phyloP scores from a whole-genome alignment of 2,113 vertebrate genomes.

The Pseudorectes ferrugineus region DNA sequence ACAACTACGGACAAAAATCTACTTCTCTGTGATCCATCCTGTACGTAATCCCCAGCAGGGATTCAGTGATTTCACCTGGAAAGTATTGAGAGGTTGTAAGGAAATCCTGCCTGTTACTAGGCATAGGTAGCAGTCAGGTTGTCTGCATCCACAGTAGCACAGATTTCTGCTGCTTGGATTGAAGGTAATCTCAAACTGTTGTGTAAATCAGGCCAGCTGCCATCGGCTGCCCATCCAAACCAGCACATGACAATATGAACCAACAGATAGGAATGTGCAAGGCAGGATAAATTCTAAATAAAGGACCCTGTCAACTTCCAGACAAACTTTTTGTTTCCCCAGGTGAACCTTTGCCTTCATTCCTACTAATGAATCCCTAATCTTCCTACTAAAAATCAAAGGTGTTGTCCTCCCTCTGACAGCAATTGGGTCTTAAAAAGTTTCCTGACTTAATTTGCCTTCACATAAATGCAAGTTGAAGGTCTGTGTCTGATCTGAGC shows the following conservation, averaged over 20 bases:
- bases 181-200: neutral
- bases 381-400: neutral
- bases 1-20: neutral
- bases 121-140: neutral
- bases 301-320: neutral
- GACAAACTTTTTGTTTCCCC: neutral
- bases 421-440: neutral
- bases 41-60: neutral
- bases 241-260: neutral
- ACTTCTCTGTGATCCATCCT: neutral
- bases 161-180: neutral
- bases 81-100: neutral
- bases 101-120: neutral
- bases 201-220: neutral
- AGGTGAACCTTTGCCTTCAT: constrained; percentile 1
- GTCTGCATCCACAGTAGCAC: neutral
- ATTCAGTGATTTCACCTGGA: constrained; percentile 38
- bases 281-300: constrained; percentile 13
- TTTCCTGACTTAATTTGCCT: neutral
- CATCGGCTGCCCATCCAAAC: neutral
- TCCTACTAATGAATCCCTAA: neutral
- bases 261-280: neutral
- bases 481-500: neutral
- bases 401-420: neutral
- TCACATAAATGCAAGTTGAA: neutral